These are phyloP conservation scores for Excalfactoria chinensis DNA, from an alignment of 2,113 vertebrate genomes.

Conservation along the genomic window DNA sequence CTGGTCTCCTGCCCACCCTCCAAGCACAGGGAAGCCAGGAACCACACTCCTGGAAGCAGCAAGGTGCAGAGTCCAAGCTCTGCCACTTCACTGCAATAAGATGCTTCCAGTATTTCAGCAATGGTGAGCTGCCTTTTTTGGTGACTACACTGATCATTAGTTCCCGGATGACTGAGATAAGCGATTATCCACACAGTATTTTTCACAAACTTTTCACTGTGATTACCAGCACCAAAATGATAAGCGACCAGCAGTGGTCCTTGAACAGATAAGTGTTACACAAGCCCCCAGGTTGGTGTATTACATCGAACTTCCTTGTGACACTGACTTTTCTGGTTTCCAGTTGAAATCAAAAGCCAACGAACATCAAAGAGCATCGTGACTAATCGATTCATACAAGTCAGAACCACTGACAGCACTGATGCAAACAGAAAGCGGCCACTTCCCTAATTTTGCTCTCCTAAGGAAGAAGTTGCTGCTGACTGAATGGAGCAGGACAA, in stretches of 20 bases:
- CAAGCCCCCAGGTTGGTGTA: fast-evolving
- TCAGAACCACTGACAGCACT: background rate
- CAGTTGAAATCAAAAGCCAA: background rate
- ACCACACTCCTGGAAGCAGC: background rate
- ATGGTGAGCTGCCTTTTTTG: background rate
- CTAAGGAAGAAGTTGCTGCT: background rate
- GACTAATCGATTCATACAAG: background rate
- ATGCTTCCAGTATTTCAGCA: background rate
- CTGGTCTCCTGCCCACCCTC: background rate
- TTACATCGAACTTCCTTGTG: background rate
- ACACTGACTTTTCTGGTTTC: background rate
- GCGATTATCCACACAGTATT: background rate
- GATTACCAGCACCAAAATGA: background rate
- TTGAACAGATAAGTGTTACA: fast-evolving
- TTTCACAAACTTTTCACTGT: background rate
- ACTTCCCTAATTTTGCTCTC: background rate
- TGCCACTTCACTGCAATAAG: fast-evolving
- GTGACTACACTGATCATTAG: background rate
- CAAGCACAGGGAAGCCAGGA: background rate
- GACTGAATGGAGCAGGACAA: background rate
- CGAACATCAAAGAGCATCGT: background rate
- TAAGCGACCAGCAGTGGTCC: background rate
- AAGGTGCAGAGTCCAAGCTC: fast-evolving
- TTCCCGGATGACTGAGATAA: background rate
- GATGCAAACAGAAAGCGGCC: background rate